Base-by-base conservation (phyloP, 1,140 invertebrate species). In the Camponotus floridanus region DNA sequence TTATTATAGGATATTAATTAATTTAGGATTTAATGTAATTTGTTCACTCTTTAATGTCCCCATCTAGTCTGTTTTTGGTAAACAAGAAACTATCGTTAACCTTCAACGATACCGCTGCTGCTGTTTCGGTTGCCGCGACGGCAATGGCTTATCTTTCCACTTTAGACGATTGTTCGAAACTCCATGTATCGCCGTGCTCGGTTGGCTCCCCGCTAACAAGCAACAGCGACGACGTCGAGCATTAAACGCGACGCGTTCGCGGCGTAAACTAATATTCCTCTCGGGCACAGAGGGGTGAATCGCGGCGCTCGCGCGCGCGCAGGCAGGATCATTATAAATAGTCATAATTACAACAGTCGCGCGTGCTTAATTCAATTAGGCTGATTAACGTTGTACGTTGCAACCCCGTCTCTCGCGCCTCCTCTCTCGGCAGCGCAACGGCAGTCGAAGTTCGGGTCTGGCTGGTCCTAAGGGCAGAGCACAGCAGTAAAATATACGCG, bases 331-430 rank as follows among this genome's bases (percentile, higher is more conserved):
- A 94, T 95, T 95, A 94, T 94, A 95, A 95, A 95, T 95, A 95
- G 94, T 95, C 93, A 94, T 95, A 95, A 95, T 95, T 95, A 94
- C 94, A 95, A 94, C 93, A 94, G 94, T 94, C 94, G 94, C 92
- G 93, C 92, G 93, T 93, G 92, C 92, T 92, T 94, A 94, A 95
- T 95, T 95, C 93, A 95, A 95, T 95, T 95, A 95, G 92, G 81
- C 92, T 95, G 94, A 95, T 95, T 95, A 95, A 95, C 93, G 94
- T 93, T 91, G 92, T 93, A 92, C 91, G 91, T 89, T 94, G 93
- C 93, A 91, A 83, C 87, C 76, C 87, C 55, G 45, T 70, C 79
- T 64, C 87, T 86, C 86, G 74, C 88, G 78, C 59, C 81, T 86
- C 74, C 86, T 86, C 86, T 79, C 86, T 74, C 80, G 57, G 11